A percentile compares a stretch with the other conserved stretches of the same genome.
Conservation (phyloP, 2,113 vertebrate species). For the Pachyramphus minor region DNA sequence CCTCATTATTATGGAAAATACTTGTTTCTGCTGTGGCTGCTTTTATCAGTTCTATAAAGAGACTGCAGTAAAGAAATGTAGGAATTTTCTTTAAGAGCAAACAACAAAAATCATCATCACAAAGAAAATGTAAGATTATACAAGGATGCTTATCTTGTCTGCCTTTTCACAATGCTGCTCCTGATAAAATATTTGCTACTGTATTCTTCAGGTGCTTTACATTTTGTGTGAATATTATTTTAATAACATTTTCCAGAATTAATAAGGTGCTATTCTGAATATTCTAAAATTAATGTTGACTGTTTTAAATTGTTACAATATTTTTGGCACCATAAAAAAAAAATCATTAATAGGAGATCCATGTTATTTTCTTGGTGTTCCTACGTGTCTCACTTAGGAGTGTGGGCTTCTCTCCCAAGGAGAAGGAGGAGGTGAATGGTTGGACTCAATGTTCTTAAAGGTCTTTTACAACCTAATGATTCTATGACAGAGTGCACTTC, state of each 20-base stretch:
- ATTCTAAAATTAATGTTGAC: not conserved
- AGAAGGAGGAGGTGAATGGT: not conserved
- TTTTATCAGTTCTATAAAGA: not conserved
- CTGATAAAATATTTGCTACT: not conserved
- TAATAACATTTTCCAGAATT: not conserved
- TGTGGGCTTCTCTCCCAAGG: not conserved
- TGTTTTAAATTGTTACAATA: not conserved
- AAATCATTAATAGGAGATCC: not conserved
- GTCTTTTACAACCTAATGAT: not conserved
- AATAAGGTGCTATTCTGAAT: not conserved
- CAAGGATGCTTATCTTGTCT: rapidly evolving
- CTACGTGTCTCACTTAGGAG: not conserved
- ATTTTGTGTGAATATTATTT: not conserved
- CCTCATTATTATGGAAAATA: not conserved
- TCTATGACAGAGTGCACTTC: not conserved
- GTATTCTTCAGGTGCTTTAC: not conserved
- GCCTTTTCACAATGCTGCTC: not conserved
- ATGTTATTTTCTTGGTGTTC: not conserved
- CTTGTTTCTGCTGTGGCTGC: not conserved
- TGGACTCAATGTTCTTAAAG: not conserved
- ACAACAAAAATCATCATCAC: not conserved
- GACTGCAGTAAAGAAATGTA: not conserved
- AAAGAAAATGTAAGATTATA: not conserved
- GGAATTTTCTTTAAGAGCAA: not conserved
- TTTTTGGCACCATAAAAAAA: not conserved